Evolutionary conservation across 2,113 vertebrate genomes (phyloP), one percentile per base, ranked within the genome.

Genomic region (Laterallus jamaicensis): DNA sequence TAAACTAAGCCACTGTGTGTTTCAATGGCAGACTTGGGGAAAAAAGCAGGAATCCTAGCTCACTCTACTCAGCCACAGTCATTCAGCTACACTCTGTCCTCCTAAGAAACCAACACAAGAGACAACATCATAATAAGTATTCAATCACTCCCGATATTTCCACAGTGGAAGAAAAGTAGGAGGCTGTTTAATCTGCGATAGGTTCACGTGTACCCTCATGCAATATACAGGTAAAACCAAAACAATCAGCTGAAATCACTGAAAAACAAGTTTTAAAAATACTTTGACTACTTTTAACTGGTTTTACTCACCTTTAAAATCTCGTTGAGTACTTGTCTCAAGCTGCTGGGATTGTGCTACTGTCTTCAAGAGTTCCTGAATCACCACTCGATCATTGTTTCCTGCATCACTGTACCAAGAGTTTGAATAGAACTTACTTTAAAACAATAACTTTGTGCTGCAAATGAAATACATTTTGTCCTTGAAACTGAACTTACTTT

Each of bases 271-370:
- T 25, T 62, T 62, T 8, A 63, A 10, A 88, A 87, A 18, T 13
- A 25, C 32, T 86, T 82, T 60, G n/a, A 39, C 44, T 78, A 7
- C 7, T 63, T 95, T 90, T 49, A 73, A 54, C 26, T 66, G 17
- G 1, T 87, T 64, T 75, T 76, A 96, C 96, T 55, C 59, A 99
- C 99, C 99, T 99, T 99, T 99, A 96, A 99, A 99, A 81, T 99
- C 99, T 93, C 98, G 98, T 88, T 99, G 99, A 18, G 99, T 98
- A 97, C 98, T 99, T 32, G 99, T 98, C 96, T 99, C 99, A 94
- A 99, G 99, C 92, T 99, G 99, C 79, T 99, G 99, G 66, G 99
- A 99, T 74, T 99, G 99, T 44, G 99, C 99, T 84, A 99, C 98
- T 25, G 99, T 99, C 98, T 99, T 99, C 54, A 99, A 97, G 78